Conservation (phyloP, 1,140 invertebrate genomes). For the Leptinotarsa texana region DNA sequence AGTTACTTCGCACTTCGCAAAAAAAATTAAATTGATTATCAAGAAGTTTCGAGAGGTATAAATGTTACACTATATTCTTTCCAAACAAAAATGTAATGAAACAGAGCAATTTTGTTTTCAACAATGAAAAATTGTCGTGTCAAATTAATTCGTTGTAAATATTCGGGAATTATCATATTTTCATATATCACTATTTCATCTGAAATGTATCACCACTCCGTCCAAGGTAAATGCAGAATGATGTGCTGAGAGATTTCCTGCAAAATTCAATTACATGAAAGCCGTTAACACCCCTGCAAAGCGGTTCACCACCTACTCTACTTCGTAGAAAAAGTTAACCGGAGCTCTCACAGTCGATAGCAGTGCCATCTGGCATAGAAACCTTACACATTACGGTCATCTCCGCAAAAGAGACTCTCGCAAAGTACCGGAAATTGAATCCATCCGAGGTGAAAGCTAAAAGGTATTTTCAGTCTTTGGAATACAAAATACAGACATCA, state of each 20-base stretch:
- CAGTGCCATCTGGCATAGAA: conserved; percentile 9
- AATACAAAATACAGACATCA: conserved; percentile 13
- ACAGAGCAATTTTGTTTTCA: too few relatives aligned
- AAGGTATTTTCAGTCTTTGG: conserved; percentile 6
- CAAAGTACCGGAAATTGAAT: conserved; percentile 24
- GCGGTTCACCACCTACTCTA: background rate
- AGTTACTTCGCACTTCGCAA: too few relatives aligned
- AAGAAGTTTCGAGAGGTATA: too few relatives aligned
- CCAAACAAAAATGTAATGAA: too few relatives aligned
- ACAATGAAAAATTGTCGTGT: too few relatives aligned
- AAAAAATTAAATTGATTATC: too few relatives aligned
- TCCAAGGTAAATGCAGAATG: background rate
- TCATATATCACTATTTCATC: background rate
- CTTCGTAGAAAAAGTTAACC: background rate
- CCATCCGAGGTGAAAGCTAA: conserved; percentile 19
- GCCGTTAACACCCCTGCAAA: background rate
- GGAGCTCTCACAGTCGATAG: conserved; percentile 1
- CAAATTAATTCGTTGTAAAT: too few relatives aligned
- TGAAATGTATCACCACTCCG: background rate
- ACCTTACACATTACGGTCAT: conserved; percentile 21
- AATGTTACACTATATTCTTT: too few relatives aligned
- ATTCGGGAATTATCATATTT: background rate
- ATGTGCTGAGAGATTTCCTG: background rate
- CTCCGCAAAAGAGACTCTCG: conserved; percentile 17
- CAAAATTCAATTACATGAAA: background rate